Evolutionary conservation across 2,888 invertebrate genomes (phyloP).

Genomic region (Erpobdella octoculata): DNA sequence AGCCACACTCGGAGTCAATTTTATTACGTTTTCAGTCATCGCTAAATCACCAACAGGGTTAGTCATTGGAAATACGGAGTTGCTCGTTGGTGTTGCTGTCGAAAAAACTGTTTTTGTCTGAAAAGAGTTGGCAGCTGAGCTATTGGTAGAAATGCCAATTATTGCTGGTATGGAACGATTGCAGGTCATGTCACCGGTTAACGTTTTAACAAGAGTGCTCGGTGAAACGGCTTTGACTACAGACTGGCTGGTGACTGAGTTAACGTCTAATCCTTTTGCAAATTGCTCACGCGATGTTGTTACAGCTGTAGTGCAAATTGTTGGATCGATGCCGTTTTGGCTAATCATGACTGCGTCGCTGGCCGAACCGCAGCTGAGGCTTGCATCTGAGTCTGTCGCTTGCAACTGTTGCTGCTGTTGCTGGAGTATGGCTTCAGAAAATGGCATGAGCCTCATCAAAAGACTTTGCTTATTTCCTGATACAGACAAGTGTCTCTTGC

Average conservation of each 20-base stretch:
- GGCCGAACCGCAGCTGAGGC: background rate
- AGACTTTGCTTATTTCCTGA: constrained; percentile 23
- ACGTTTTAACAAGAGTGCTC: background rate
- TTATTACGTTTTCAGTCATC: no score
- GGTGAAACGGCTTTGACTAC: background rate
- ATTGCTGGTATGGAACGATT: no score
- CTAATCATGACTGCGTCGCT: background rate
- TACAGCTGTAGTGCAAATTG: background rate
- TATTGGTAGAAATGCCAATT: background rate
- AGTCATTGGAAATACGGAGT: no score
- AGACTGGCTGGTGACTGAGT: background rate
- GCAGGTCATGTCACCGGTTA: background rate
- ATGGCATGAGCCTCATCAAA: constrained; percentile 12
- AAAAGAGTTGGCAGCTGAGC: background rate
- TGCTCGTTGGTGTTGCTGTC: no score
- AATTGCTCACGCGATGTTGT: background rate
- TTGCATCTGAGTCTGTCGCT: background rate
- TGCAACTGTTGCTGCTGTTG: constrained; percentile 18
- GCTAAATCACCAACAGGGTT: background rate
- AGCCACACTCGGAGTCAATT: background rate
- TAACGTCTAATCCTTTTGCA: no score
- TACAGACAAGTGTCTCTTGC: constrained; percentile 19
- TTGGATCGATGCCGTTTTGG: background rate
- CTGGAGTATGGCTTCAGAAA: constrained; percentile 16
- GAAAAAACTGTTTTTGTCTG: background rate